These are phyloP conservation scores for Myopa tessellatipennis DNA, from an alignment of 2,888 invertebrate genomes.

Conservation along the genomic window DNA sequence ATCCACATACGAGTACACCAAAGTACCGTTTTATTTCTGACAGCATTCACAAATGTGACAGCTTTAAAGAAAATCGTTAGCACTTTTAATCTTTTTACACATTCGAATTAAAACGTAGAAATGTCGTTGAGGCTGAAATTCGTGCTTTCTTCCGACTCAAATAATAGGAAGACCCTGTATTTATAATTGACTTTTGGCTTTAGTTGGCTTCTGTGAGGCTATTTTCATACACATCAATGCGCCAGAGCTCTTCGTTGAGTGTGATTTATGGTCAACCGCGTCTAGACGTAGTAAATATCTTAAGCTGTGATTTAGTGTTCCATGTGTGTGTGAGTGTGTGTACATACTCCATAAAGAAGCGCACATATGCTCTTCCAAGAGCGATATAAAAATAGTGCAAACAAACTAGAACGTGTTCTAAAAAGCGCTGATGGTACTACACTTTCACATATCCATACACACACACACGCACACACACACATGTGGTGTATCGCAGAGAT, in stretches of 20 bases:
- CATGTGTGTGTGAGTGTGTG: conserved; percentile 6
- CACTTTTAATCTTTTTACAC: no score
- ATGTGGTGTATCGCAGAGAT: not conserved
- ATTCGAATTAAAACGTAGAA: no score
- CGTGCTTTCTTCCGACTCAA: no score
- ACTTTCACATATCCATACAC: not conserved
- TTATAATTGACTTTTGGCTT: not conserved
- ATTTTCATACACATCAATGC: not conserved
- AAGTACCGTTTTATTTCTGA: no score
- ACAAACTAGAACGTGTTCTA: not conserved
- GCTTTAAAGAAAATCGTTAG: no score
- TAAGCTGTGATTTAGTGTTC: conserved; percentile 33
- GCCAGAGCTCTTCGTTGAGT: not conserved
- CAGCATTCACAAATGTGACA: no score
- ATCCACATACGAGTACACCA: no score
- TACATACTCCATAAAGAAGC: not conserved
- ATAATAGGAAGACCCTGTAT: not conserved
- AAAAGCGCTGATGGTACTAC: not conserved
- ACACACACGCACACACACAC: not conserved
- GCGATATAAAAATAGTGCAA: conserved; percentile 6
- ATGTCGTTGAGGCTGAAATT: no score
- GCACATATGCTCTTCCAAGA: not conserved
- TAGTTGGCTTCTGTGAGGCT: no score
- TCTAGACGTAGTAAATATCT: conserved; percentile 38
- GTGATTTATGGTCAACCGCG: conserved; percentile 32